Conservation (phyloP, 2,888 invertebrate species). For the Philereme vetulata region DNA sequence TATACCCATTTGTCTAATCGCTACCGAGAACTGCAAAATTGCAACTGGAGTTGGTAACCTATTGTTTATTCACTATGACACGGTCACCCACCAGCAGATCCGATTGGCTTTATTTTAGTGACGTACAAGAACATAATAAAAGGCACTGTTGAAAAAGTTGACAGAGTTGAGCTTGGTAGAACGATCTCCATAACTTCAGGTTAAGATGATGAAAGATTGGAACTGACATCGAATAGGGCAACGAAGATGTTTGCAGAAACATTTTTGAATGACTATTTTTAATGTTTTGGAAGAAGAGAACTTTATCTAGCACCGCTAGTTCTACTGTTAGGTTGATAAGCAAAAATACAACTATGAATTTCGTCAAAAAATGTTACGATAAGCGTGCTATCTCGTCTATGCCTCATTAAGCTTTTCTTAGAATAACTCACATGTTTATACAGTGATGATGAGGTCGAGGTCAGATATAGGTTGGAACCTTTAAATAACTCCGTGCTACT, state of each 20-base stretch:
- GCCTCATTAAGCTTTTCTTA: conserved; percentile 21
- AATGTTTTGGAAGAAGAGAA: no score
- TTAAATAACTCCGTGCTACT: conserved; percentile 29
- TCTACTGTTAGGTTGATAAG: no score
- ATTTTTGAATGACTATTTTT: no score
- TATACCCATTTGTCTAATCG: conserved; percentile 46
- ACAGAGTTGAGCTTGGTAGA: no score
- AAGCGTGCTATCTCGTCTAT: conserved; percentile 10
- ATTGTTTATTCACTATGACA: conserved; percentile 23
- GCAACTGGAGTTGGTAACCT: conserved; percentile 23
- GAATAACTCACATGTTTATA: conserved; percentile 28
- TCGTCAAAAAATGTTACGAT: conserved; percentile 17
- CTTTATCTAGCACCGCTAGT: no score
- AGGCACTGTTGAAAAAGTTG: no score
- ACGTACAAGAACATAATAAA: no score
- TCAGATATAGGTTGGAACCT: conserved; percentile 29
- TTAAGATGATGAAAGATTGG: no score
- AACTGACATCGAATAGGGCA: no score
- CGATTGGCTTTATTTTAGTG: no score
- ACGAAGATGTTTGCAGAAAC: no score
- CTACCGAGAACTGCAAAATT: conserved; percentile 45
- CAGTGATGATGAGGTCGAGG: conserved; percentile 32
- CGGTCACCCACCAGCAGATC: background rate
- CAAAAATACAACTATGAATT: background rate
- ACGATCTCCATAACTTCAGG: no score